Evolutionary conservation across 1,140 invertebrate species (phyloP), one percentile per base, ranked within the genome.

Genomic region (Acyrthosiphon pisum): DNA sequence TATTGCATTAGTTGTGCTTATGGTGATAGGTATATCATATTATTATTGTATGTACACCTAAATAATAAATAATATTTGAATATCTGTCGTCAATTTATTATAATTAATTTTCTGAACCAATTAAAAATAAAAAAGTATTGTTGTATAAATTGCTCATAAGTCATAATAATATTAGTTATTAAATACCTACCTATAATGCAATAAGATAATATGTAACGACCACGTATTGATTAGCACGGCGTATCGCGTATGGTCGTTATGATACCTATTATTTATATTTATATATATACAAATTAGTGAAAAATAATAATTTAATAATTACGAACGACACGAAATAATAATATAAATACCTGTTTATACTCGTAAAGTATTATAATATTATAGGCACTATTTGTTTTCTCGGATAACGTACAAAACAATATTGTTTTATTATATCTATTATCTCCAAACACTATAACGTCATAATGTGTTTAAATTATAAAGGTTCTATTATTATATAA

Each of bases 231-330:
- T 84, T 84, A 84, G 30, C 30, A 11, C 8, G 23, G 41, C 37
- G 9, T 68, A 68, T 68, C 60, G 37, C 37, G 20, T 11, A 26
- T 23, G 18, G 81, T 83, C 81, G 81, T 83, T 44, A 41, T 84
- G n/a, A 26, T 84, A 84, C 23, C 37, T 41, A 76, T 76, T 84
- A 84, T 76, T 84, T 84, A 84, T 26, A 84, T 37, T 84, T 84
- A 84, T 26, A 26, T 84, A 84, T 26, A 26, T 41, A 84, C 41
- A 41, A 41, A 83, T 83, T 37, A 83, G 83, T 84, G 83, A 84
- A 41, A 84, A 84, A 84, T 84, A 76, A 76, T n/a, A 84, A 26
- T 84, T 41, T 84, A 84, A 84, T 84, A 84, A 84, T 84, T 84
- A 44, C 9, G 37, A 11, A 41, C 37, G 37, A 84, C 41, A 84